Base-by-base conservation (phyloP, 2,797 vertebrate species). In the Nyctalus aviator region DNA sequence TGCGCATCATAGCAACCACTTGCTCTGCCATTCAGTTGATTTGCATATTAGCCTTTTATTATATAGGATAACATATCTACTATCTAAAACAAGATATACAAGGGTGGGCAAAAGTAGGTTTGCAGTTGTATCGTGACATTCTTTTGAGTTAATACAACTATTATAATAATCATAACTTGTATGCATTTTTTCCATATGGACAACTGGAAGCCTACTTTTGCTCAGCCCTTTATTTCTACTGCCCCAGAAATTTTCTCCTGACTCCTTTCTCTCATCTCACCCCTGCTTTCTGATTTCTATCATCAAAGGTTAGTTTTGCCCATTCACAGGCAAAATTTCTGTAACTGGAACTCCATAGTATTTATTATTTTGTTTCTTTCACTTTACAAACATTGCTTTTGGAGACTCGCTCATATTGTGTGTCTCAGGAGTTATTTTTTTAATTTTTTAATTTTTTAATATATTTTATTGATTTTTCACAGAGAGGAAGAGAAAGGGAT, bases 281-380 rank as follows among this genome's bases (percentile, higher is more conserved):
- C 11, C 35, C 59, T 15, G 25, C 64, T 35, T 62, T 27, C 46
- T 79, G 57, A 32, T 73, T 82, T 84, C n/a, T 79, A 0, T 72
- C 12, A 2, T 46, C 21, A 46, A n/a, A 35, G 46, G n/a, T 44
- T 75, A 53, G 23, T 35, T 81, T 48, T 78, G 41, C 17, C 50
- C 78, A 0, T 59, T 57, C 35, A 6, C 3, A 59, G n/a, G 35
- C 50, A 76, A 48, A 82, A n/a, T 50, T 75, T 4, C 21, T 53
- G 5, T 50, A 78, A 77, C 11, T 75, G 32, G 30, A 73, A 46
- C n/a, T 25, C 77, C 82, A 10, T 3, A 44, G n/a, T 59, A 30
- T 62, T 84, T 50, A 15, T 69, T 66, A 15, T 46, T 82, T 88
- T 72, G 27, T 95, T 91, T 96, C 37, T 87, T 73, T 53, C 32